Conservation (phyloP, 2,113 vertebrate species). For the Haemorhous mexicanus region DNA sequence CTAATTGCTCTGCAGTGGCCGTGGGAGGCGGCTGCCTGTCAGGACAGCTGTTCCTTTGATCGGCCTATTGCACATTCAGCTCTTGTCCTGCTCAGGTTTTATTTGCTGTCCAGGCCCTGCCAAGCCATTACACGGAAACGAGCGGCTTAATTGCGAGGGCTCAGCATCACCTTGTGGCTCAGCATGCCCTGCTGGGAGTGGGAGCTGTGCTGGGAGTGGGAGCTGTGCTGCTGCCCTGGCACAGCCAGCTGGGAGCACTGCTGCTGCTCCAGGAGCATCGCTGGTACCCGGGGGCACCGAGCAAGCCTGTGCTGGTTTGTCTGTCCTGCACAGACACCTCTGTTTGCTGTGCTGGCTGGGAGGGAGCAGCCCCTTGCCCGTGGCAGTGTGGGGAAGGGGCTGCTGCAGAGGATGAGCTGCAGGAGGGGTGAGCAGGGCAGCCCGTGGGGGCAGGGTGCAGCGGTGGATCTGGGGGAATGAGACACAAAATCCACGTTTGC, state of each 20-base stretch:
- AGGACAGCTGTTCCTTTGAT: not conserved
- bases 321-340: not conserved
- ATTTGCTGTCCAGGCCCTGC: not conserved
- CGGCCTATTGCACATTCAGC: not conserved
- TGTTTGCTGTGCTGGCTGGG: not conserved
- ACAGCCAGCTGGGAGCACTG: not conserved
- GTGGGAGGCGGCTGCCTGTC: not conserved
- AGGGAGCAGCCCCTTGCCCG: not conserved
- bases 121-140: not conserved
- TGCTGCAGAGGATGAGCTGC: not conserved
- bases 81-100: not conserved
- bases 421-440: not conserved
- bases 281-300: not conserved
- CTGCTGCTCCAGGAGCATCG: fast-evolving
- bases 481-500: fast-evolving
- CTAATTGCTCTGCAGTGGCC: not conserved
- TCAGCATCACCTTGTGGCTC: not conserved
- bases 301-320: not conserved
- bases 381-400: not conserved
- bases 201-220: not conserved
- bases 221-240: not conserved
- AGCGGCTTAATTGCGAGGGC: not conserved
- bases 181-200: not conserved
- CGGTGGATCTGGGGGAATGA: not conserved
- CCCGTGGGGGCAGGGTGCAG: fast-evolving